Conservation (phyloP, 37 sponge, comb jelly and placozoan species). For the Halisarca cf. caerulea region DNA sequence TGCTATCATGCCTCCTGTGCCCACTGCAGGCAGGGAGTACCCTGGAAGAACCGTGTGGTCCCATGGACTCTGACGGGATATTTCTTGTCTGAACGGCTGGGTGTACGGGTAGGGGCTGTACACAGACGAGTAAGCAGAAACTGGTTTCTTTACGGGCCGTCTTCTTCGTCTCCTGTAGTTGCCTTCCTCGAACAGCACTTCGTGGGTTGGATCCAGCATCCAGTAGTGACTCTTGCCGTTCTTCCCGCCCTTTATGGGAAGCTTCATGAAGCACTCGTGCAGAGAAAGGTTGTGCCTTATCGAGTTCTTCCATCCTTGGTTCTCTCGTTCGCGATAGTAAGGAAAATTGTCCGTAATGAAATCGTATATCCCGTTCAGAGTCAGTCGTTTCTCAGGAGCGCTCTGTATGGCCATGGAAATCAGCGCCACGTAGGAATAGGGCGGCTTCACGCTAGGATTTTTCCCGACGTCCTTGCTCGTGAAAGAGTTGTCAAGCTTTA, state of each 20-base stretch:
- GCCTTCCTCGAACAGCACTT: slow-evolving; percentile 91
- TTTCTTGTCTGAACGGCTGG: neutral
- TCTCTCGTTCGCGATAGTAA: slow-evolving; percentile 88
- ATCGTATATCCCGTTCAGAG: slow-evolving; percentile 91
- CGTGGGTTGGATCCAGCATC: slow-evolving; percentile 84
- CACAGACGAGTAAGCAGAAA: neutral
- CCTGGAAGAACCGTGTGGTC: neutral
- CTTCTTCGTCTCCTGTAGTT: slow-evolving; percentile 84
- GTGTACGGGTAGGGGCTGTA: neutral
- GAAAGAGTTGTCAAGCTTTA: slow-evolving; percentile 56
- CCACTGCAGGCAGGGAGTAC: neutral
- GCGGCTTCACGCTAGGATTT: slow-evolving; percentile 81
- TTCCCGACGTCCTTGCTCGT: slow-evolving; percentile 58
- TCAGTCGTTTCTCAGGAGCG: slow-evolving; percentile 78
- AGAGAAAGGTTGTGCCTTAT: slow-evolving; percentile 94
- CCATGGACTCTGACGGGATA: neutral
- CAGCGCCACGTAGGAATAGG: slow-evolving; percentile 91
- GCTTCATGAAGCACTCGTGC: slow-evolving; percentile 95
- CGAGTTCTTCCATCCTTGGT: slow-evolving; percentile 96
- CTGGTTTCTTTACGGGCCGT: slow-evolving; percentile 71
- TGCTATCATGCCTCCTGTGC: neutral
- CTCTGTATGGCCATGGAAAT: slow-evolving; percentile 94
- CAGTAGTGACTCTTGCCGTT: slow-evolving; percentile 94
- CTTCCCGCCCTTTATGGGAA: slow-evolving; percentile 82
- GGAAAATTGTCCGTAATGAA: slow-evolving; percentile 91